These are phyloP conservation scores for Adelges cooleyi DNA, from an alignment of 1,140 invertebrate genomes.

Conservation along the genomic window DNA sequence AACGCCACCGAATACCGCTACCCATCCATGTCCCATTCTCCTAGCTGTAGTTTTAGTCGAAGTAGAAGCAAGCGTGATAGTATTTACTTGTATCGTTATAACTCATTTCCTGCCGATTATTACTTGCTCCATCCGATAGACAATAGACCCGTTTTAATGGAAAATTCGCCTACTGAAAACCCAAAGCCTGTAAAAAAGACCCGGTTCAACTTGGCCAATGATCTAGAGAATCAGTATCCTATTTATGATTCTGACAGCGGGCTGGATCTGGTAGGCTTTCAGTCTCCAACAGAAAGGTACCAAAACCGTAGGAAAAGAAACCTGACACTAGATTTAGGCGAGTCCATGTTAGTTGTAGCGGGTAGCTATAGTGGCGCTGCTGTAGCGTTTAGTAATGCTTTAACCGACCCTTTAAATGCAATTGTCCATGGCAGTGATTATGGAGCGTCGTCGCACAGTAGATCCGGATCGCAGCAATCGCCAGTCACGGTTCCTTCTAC, in stretches of 20 bases:
- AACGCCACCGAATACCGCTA: slow-evolving; percentile 27
- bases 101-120: slow-evolving; percentile 24
- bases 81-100: slow-evolving; percentile 24
- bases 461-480: slow-evolving; percentile 24
- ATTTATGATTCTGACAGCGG: slow-evolving; percentile 22
- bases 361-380: slow-evolving; percentile 27
- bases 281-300: not conserved
- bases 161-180: slow-evolving; percentile 16
- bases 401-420: slow-evolving; percentile 27
- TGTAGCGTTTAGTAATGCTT: slow-evolving; percentile 26
- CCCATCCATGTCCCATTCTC: slow-evolving; percentile 25
- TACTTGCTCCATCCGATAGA: slow-evolving; percentile 22
- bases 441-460: slow-evolving; percentile 30
- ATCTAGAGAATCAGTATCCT: not conserved
- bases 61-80: slow-evolving; percentile 23
- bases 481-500: not conserved
- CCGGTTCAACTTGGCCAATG: slow-evolving; percentile 7
- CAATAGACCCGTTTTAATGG: slow-evolving; percentile 12
- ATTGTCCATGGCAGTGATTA: slow-evolving; percentile 41
- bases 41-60: slow-evolving; percentile 26
- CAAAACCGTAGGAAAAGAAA: slow-evolving; percentile 19
- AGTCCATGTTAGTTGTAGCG: slow-evolving; percentile 23
- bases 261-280: slow-evolving; percentile 16
- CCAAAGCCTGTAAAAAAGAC: slow-evolving; percentile 22
- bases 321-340: slow-evolving; percentile 19